Evolutionary conservation across 2,113 vertebrate genomes (phyloP).

Genomic region (Tyto alba): DNA sequence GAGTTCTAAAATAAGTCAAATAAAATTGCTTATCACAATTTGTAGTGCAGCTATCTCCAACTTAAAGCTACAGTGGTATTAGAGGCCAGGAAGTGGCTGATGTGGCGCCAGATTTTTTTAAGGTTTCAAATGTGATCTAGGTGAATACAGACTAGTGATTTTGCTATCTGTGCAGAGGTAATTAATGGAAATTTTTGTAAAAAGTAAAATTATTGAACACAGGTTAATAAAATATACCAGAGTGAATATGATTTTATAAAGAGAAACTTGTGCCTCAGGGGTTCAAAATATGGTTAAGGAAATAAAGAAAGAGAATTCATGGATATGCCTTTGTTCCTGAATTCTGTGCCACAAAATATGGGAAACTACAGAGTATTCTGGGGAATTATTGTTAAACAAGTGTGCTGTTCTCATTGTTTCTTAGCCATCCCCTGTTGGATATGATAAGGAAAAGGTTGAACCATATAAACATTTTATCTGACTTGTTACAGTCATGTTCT

Average conservation of each 20-base stretch:
- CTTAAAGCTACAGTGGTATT: background rate
- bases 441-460: background rate
- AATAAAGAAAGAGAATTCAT: background rate
- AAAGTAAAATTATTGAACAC: background rate
- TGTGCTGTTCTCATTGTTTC: background rate
- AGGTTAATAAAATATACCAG: background rate
- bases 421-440: background rate
- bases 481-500: background rate
- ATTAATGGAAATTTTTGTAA: background rate
- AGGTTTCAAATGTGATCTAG: background rate
- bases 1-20: background rate
- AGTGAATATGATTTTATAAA: background rate
- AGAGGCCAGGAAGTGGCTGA: background rate
- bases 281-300: background rate
- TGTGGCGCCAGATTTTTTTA: background rate
- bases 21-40: background rate
- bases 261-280: background rate
- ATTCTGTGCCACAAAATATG: background rate
- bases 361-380: background rate
- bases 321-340: background rate
- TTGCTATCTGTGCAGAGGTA: background rate
- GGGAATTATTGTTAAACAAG: background rate
- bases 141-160: background rate
- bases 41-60: background rate
- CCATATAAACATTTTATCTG: background rate